Conservation (phyloP, 2,113 vertebrate species). For the Melanerpes aurifrons region DNA sequence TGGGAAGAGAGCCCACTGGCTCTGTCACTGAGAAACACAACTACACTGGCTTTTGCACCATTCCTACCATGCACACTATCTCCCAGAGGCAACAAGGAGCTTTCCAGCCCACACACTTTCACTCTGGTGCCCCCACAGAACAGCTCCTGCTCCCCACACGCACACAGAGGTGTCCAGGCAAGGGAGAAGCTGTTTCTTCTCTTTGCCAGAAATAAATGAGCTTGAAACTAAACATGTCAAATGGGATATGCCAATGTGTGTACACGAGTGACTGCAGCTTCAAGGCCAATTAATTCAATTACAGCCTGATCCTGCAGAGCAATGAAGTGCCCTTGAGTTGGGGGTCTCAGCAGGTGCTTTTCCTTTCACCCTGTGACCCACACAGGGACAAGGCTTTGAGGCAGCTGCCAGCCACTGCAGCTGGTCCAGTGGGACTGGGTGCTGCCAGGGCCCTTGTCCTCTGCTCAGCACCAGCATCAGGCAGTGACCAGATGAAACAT, state of each 20-base stretch:
- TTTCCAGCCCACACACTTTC: neutral
- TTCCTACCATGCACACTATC: neutral
- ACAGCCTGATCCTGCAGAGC: neutral
- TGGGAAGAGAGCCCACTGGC: neutral
- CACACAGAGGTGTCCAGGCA: neutral
- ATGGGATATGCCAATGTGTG: neutral
- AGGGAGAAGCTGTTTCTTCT: neutral
- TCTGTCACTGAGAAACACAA: neutral
- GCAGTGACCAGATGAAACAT: neutral
- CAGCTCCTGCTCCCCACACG: neutral
- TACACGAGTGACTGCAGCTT: neutral
- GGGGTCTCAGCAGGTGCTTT: neutral
- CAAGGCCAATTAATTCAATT: neutral
- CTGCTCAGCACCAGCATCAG: neutral
- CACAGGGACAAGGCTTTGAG: neutral
- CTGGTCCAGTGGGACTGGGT: neutral
- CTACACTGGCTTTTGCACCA: neutral
- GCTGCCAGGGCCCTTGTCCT: too few species aligned
- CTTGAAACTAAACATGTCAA: constrained; percentile 14
- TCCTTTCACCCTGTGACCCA: rapidly evolving
- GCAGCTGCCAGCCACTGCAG: neutral
- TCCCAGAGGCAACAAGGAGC: neutral
- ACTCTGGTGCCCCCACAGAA: neutral
- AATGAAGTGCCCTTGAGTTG: neutral
- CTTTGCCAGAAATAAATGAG: neutral